Conservation (phyloP, 2,113 vertebrate species). For the Osmerus eperlanus region DNA sequence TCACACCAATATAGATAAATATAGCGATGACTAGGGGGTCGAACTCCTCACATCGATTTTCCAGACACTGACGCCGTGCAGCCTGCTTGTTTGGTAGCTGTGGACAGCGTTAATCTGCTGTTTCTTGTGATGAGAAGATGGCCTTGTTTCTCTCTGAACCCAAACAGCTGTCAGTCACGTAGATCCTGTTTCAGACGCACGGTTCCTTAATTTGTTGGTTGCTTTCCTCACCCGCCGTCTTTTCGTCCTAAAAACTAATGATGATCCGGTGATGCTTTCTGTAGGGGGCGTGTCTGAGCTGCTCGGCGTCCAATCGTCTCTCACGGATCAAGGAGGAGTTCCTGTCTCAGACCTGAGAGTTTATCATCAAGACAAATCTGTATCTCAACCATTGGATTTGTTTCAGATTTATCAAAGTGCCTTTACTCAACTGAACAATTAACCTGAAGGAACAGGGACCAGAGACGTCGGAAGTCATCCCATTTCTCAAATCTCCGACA, state of each 20-base stretch:
- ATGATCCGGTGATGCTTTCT: background rate
- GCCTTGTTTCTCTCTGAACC: too few relatives aligned
- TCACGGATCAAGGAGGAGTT: background rate
- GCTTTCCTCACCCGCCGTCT: background rate
- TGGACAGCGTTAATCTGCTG: too few relatives aligned
- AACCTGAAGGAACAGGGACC: background rate
- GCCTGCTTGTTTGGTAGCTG: background rate
- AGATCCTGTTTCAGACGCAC: too few relatives aligned
- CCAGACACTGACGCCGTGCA: background rate
- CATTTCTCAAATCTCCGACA: background rate
- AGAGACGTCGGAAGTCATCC: background rate
- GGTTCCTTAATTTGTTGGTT: too few relatives aligned
- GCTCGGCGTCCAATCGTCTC: background rate
- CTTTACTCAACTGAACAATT: background rate
- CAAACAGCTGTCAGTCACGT: too few relatives aligned
- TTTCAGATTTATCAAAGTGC: too few relatives aligned
- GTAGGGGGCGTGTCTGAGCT: background rate
- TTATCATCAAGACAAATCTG: background rate
- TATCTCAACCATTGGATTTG: too few relatives aligned
- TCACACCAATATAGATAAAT: background rate
- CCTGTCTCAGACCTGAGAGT: background rate
- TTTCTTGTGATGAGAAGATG: too few relatives aligned
- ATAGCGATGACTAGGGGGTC: background rate
- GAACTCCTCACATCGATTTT: conserved; percentile 1
- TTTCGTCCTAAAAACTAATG: background rate